These are phyloP conservation scores for Tylochromis polylepis DNA, from an alignment of 2,113 vertebrate species.

Conservation along the genomic window DNA sequence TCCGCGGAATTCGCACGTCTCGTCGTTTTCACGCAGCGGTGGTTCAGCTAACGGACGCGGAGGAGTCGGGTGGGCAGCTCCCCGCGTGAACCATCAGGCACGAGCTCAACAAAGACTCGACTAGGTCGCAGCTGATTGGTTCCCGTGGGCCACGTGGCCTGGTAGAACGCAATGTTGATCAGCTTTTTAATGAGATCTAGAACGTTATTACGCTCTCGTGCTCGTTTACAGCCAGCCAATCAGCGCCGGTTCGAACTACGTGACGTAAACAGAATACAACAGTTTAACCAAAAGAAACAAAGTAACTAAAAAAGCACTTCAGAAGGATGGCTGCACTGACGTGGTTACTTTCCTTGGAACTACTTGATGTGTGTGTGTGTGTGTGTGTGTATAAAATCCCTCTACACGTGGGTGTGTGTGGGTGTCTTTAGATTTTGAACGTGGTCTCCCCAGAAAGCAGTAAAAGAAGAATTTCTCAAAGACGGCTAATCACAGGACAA, in stretches of 20 bases:
- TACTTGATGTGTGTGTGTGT: background rate
- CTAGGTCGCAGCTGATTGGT: slow-evolving; percentile 32
- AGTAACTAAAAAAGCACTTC: background rate
- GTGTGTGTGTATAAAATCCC: background rate
- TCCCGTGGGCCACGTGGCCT: background rate
- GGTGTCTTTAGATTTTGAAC: fast-evolving
- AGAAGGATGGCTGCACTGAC: background rate
- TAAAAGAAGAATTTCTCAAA: background rate
- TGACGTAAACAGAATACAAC: background rate
- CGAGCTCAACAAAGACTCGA: slow-evolving; percentile 63
- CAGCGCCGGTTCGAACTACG: background rate
- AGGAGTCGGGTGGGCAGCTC: background rate
- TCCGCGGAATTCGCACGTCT: background rate
- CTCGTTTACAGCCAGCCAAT: background rate
- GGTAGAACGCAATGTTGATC: background rate
- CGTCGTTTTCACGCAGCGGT: too few species aligned
- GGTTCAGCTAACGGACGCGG: background rate
- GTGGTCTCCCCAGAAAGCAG: background rate
- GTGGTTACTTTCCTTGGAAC: too few species aligned
- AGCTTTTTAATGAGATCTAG: background rate
- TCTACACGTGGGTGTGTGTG: too few species aligned
- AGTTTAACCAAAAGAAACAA: background rate
- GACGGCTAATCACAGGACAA: background rate
- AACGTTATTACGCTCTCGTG: background rate
- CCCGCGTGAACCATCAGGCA: background rate